Evolutionary conservation across 23 tunicate species (phyloP), one percentile per base, ranked within the genome.

Genomic region (Phallusia fumigata): DNA sequence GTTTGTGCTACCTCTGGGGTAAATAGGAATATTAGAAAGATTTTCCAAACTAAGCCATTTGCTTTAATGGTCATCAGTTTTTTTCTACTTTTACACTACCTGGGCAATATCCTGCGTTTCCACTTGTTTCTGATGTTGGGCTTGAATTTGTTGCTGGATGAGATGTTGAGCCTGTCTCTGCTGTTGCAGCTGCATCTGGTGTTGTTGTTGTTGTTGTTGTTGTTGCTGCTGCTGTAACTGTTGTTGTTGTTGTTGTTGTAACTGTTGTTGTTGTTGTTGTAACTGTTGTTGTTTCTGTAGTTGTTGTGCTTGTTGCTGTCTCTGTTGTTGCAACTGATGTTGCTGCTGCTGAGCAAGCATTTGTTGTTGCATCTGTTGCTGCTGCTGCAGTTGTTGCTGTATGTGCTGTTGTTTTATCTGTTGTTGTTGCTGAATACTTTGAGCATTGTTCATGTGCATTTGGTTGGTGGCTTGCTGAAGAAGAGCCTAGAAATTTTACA

Each of bases 371-470:
- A 26, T 45, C n/a, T 79, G 75, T 47, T 79, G 83, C 31, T 79
- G 89, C 18, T 36, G 65, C 65, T 85, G 74, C 45, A 53, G 65
- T 45, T 85, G 89, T 85, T 85, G 89, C 79, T 79, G 65, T 65
- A 51, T 33, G 53, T 77, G 88, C 50, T 84, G 75, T 64, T 51
- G 50, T 32, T 84, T 64, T 34, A 31, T 32, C 21, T 84, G 81
- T 76, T 84, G 81, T 77, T 82, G 85, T 28, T 77, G 53, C 64
- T 24, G 50, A 11, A 80, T 78, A 32, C 0, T 77, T 36, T 72
- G 32, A 30, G 49, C 44, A 32, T 52, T 31, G 83, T 30, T 18
- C 26, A 26, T 22, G 26, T 75, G 76, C 36, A 36, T 32, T 24
- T 72, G 85, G 32, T 51, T 32, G 52, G 79, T 21, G 0, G 86